Evolutionary conservation across 2,113 vertebrate species (phyloP), one percentile per base, ranked within the genome.

Genomic region (Piaya cayana): DNA sequence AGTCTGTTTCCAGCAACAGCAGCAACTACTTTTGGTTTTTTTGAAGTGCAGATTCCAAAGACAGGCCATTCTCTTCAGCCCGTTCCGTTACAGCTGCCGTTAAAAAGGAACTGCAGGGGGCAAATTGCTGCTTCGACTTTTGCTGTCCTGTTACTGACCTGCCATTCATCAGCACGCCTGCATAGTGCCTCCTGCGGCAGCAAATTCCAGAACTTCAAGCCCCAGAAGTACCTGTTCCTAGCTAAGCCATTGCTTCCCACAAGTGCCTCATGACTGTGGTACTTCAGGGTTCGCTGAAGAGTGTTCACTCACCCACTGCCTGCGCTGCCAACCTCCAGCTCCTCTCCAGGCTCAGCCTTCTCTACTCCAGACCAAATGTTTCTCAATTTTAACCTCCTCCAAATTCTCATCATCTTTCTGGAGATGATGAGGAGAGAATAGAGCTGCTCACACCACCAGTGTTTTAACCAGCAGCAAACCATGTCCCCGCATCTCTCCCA

Each of bases 391-490:
- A 58, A 30, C 32, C 21, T 52, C 6, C 52, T 53, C 29, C 4
- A 12, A 19, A 45, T 30, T 36, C 45, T 60, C 37, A 17, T 2
- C 39, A 12, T 23, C 37, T 27, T 47, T 45, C 64, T 36, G 3
- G 8, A 63, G n/a, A 12, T 6, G 32, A 23, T 27, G 27, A 52
- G 13, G 22, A 49, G 37, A 70, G 43, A 14, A 12, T 9, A 43
- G 27, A 58, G 50, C 56, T 11, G 36, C 32, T 5, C 27, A 6
- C 13, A 11, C 12, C 34, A 17, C 34, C 30, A 15, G 11, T 0
- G 0, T 12, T 63, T 34, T 8, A 39, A 3, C 6, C 0, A 21
- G 37, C 5, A 30, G 52, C 2, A 3, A 53, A 37, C 1, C 0
- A 39, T 2, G 9, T 26, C 30, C 77, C 52, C 43, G 3, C 18